A percentile compares a stretch with the other conserved stretches of the same genome.
Conservation (phyloP, 2,113 vertebrate genomes). For the Bungarus multicinctus region DNA sequence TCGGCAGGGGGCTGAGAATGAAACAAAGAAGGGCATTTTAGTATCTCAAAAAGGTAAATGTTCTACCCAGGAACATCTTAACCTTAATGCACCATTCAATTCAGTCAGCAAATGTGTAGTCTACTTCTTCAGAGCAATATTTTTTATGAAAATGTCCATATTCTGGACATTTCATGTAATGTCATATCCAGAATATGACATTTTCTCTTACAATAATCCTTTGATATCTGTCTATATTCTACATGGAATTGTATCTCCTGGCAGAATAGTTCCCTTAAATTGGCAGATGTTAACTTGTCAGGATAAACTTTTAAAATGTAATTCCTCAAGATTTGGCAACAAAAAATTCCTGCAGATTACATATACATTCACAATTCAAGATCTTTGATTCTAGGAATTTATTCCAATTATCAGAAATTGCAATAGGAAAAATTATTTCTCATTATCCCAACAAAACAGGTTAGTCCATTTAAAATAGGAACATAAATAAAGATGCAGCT, state of each 20-base stretch:
- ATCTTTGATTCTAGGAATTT: not conserved
- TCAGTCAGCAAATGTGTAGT: not conserved
- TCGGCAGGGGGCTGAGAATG: constrained; percentile 81
- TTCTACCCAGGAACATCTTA: not conserved
- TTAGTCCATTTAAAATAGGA: not conserved
- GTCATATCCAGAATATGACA: not conserved
- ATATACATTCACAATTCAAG: not conserved
- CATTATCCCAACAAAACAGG: not conserved
- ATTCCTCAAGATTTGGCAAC: not conserved
- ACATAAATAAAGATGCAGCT: not conserved
- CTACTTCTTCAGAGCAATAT: not conserved
- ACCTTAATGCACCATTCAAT: not conserved
- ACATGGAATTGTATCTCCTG: not conserved
- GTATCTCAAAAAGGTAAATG: not conserved
- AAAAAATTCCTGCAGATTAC: not conserved
- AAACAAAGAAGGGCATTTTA: constrained; percentile 34
- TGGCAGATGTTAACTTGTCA: not conserved
- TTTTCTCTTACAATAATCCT: not conserved
- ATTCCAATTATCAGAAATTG: not conserved
- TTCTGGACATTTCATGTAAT: not conserved
- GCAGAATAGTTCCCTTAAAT: not conserved
- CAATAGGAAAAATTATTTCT: not conserved
- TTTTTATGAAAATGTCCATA: not conserved
- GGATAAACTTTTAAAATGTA: not conserved
- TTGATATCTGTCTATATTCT: not conserved